phyloP scores from a whole-genome alignment of 2,113 vertebrate genomes.

The Podarcis raffonei region DNA sequence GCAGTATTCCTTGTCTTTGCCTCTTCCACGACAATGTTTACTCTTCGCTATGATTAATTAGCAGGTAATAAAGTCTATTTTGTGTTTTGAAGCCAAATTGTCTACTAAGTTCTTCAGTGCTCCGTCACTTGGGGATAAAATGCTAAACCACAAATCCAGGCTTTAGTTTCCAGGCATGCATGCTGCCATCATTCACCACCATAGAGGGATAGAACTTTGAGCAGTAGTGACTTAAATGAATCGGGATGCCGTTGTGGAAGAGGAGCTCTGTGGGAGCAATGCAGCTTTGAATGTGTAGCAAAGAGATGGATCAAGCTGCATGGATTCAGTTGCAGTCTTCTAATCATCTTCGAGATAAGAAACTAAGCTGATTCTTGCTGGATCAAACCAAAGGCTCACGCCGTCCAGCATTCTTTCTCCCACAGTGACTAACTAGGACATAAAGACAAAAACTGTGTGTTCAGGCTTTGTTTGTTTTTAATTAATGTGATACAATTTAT shows the following conservation, averaged over 20 bases:
- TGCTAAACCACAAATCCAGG: neutral
- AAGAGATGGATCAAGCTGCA: neutral
- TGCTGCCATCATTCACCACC: neutral
- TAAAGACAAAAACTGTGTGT: neutral
- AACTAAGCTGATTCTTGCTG: neutral
- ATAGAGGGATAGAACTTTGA: neutral
- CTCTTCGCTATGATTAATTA: constrained; percentile 72
- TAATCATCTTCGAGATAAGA: neutral
- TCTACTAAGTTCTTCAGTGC: constrained; percentile 54
- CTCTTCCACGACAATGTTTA: constrained; percentile 72
- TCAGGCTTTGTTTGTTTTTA: too few species aligned
- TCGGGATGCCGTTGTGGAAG: neutral
- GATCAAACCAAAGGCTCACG: neutral
- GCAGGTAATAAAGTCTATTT: constrained; percentile 78
- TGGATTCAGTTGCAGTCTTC: neutral
- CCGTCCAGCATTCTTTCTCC: neutral
- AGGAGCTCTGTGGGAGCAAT: neutral
- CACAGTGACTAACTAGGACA: neutral
- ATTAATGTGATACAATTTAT: too few species aligned
- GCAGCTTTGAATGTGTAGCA: neutral
- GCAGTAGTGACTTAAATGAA: neutral
- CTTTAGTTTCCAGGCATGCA: neutral
- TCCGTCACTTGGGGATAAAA: fast-evolving
- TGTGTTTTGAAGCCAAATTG: constrained; percentile 69
- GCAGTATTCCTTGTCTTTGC: constrained; percentile 72